Evolutionary conservation across 2,113 vertebrate genomes (phyloP).

Genomic region (Cinclus mexicanus): DNA sequence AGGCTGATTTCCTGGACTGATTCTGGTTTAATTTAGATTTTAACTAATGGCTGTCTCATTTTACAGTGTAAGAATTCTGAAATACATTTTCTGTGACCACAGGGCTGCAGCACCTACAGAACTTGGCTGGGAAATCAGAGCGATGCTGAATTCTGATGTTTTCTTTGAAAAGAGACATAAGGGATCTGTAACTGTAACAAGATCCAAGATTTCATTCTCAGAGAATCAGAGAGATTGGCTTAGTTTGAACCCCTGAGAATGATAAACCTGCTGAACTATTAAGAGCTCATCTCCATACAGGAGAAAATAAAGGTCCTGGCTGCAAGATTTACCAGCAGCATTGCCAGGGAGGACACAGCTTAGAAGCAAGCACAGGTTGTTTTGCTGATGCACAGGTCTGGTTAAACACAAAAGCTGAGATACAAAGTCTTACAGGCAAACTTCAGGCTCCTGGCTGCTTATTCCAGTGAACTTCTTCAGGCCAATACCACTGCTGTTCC

Average conservation of each 20-base stretch:
- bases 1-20: background rate
- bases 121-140: background rate
- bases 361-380: background rate
- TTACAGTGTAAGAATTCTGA: background rate
- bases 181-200: slow-evolving; percentile 28
- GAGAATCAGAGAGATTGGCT: slow-evolving; percentile 19
- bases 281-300: background rate
- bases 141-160: background rate
- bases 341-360: background rate
- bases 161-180: slow-evolving; percentile 15
- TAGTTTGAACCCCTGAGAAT: background rate
- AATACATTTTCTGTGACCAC: background rate
- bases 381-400: background rate
- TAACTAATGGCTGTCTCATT: background rate
- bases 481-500: background rate
- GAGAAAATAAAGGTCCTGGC: background rate
- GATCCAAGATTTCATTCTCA: background rate
- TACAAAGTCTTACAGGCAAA: background rate
- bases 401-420: background rate
- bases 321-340: background rate
- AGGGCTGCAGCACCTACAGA: background rate
- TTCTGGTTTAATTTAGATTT: background rate
- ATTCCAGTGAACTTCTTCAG: background rate
- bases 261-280: background rate
- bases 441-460: background rate